Base-by-base conservation (phyloP, 2,113 vertebrate species). In the Colaptes auratus region DNA sequence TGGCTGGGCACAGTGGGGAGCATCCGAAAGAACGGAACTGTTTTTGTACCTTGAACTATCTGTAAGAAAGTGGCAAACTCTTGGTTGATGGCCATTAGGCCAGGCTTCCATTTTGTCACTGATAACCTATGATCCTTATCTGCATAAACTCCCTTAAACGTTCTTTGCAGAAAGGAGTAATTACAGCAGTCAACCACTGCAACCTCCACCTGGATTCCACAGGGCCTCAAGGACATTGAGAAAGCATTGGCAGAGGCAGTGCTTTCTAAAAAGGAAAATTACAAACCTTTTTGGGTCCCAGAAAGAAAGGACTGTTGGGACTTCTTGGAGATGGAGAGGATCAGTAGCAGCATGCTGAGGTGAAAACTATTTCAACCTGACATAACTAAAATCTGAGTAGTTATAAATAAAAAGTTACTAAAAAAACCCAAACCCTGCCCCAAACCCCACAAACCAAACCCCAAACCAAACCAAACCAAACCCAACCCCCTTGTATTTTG, bases 141-240 rank as follows among this genome's bases (percentile, higher is more conserved):
- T 80, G 64, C 56, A 67, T 28, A 82, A 92, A 94, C 2, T 61
- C 61, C 66, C 48, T 83, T 67, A 74, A 12, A 75, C 48, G 21
- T 39, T 39, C 53, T 84, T 63, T 78, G 55, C 74, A 84, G 56
- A 77, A 95, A 79, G 35, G 27, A 69, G 35, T 66, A 93, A 95
- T 95, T 91, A 80, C 56, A 93, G 60, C 17, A 91, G 69, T 53
- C 58, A 64, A 36, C 82, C 64, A 86, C 65, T 77, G 87, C 69
- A 92, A 71, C 7, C 72, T 92, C 46, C 44, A 35, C 53, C 48
- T 91, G 74, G 48, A 86, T 67, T 92, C 76, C 64, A 58, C 89
- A 91, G 63, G 14, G 8, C 44, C 53, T 92, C 69, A 90, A 93
- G 75, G 74, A 71, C 61, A 77, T 58, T 27, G 92, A 65, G 58